Percentiles rank a stretch among this genome's conserved stretches.
Evolutionary conservation across 2,888 invertebrate genomes (phyloP).

Genomic region (Heliconius hortense): DNA sequence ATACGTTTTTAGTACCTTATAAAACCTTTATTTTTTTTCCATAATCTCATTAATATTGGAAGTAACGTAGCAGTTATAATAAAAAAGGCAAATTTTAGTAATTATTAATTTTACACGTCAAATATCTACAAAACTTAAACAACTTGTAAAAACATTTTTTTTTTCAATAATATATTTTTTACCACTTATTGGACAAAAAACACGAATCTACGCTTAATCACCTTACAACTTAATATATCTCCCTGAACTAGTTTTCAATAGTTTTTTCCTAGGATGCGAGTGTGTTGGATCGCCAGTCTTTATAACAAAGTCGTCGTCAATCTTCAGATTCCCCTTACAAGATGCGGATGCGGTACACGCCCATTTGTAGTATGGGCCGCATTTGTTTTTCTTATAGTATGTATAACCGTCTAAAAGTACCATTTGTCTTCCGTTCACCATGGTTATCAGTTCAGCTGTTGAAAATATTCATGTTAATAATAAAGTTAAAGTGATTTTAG

Average conservation of each 20-base stretch:
- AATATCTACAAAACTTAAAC: not conserved
- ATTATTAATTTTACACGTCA: not conserved
- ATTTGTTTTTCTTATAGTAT: slow-evolving; percentile 38
- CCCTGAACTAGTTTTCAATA: slow-evolving; percentile 22
- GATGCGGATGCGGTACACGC: slow-evolving; percentile 31
- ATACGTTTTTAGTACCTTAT: not conserved
- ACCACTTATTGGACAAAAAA: not conserved
- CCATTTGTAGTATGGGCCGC: slow-evolving; percentile 29
- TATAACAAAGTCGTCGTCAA: slow-evolving; percentile 33
- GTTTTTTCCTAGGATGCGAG: slow-evolving; percentile 24
- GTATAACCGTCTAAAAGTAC: slow-evolving; percentile 37
- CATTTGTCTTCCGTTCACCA: slow-evolving; percentile 38
- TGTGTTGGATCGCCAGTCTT: slow-evolving; percentile 22
- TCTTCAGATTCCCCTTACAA: slow-evolving; percentile 33
- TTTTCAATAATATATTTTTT: not conserved
- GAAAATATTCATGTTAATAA: slow-evolving; percentile 17
- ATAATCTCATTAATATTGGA: not conserved
- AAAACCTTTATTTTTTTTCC: too few relatives aligned
- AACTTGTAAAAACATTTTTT: not conserved
- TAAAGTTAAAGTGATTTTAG: not conserved
- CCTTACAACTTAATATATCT: slow-evolving; percentile 25
- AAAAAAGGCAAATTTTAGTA: not conserved
- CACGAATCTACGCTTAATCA: not conserved
- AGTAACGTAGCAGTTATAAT: not conserved
- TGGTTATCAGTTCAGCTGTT: slow-evolving; percentile 36